Evolutionary conservation across 2,797 vertebrate species (phyloP), one percentile per base, ranked within the genome.

Genomic region (Choloepus didactylus): DNA sequence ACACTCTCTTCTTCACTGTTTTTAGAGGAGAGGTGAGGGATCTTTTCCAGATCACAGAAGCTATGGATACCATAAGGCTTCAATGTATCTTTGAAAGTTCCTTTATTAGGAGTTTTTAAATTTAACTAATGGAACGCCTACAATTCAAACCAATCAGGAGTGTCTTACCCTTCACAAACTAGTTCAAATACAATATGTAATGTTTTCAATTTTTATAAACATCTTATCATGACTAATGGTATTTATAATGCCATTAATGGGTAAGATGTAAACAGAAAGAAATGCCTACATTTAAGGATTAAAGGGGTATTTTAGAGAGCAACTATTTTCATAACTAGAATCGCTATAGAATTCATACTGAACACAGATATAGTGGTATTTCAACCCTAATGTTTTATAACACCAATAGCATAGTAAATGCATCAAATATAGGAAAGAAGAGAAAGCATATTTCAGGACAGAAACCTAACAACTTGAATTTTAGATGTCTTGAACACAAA

Each of bases 171-270:
- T 67, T 93, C 69, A 93, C 49, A 66, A 80, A 76, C 66, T 64
- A 93, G 44, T 56, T 82, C 16, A 85, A 94, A 93, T 90, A 91
- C 8, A 93, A 27, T 69, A 87, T 90, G 23, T 41, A 70, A 81
- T 73, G 41, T 82, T 94, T 95, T 73, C 69, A 62, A 66, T 90
- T 94, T 94, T 70, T 93, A 67, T 77, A 94, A 92, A 85, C 15
- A 79, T 69, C 56, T 88, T 92, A 29, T 18, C 73, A 49, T 23
- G 67, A 94, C 49, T 84, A 84, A 96, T 72, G 75, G 19, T 60
- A 86, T 85, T 83, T 35, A 73, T 92, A 90, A 89, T 54, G 88
- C 44, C 38, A 80, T 82, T 64, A 93, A 44, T 89, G 73, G 85
- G 15, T 82, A 97, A 81, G n/a, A 91, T 56, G 19, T 82, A 87